Base-by-base conservation (phyloP, 2,888 invertebrate species). In the Thelaira solivaga region DNA sequence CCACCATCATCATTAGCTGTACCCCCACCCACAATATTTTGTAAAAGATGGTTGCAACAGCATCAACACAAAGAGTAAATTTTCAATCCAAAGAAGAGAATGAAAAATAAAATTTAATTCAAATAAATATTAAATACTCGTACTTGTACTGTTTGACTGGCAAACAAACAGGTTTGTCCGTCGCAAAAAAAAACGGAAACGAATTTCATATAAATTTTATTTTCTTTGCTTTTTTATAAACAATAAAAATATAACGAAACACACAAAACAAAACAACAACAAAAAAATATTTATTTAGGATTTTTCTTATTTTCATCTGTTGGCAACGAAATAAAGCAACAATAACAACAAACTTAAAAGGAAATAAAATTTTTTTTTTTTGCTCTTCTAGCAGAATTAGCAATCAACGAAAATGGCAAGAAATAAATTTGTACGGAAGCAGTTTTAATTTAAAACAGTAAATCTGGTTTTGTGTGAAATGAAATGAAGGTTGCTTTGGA, bases 21-120 rank as follows among this genome's bases (percentile, higher is more conserved):
- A 20, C 86, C 86, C 61, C 86, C 86, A 53, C 84, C 86, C 49
- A 85, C 85, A 24, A 84, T 87, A 57, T 86, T 86, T 76, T 86
- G 87, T 73, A 86, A 87, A 82, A 83, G 85, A 81, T 86, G 86
- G 86, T 81, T 86, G 81, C 85, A 84, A 51, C 86, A 86, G 51
- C 85, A 85, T 10, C 82, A 86, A 2, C n/a, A n/a, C n/a, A 82
- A 83, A 1, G 83, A 82, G 4, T 73, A 61, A 61, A 71, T 51
- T 59, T 43, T 18, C 4, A 1, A 5, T 18, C 13, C 16, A 36
- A 45, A 65, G 7, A n/a, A 24, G 36, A 49, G 18, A 20, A 47
- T 16, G 16, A 39, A 69, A 55, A 57, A 55, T 3, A 39, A 55
- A 67, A 39, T 72, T 65, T 59, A 61, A 76, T 64, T 64, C 41